A percentile compares a stretch with the other conserved stretches of the same genome.
These are phyloP conservation scores for Drosophila acutilabella DNA, from an alignment of 2,888 invertebrate species.

Conservation along the genomic window DNA sequence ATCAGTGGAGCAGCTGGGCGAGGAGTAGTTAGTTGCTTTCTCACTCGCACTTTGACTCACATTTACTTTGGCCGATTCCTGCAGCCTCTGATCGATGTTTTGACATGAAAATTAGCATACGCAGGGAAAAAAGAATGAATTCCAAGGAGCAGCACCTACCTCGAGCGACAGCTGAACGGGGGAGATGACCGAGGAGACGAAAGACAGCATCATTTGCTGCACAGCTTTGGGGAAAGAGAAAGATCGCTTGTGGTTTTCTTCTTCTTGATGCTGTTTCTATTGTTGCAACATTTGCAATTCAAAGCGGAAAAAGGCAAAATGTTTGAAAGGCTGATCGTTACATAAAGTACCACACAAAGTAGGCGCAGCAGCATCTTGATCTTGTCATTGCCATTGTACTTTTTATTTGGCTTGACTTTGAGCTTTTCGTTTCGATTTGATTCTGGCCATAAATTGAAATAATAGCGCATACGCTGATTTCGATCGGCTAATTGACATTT, in stretches of 20 bases:
- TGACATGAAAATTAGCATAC: conserved; percentile 80
- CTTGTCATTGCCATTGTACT: conserved; percentile 54
- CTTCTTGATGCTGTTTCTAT: conserved; percentile 50
- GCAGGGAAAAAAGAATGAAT: conserved; percentile 26
- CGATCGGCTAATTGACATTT: conserved; percentile 77
- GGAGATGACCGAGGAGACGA: background rate
- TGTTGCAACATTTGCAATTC: conserved; percentile 52
- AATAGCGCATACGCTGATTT: conserved; percentile 68
- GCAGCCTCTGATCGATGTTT: conserved; percentile 69
- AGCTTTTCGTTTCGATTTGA: conserved; percentile 21
- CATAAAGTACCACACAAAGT: conserved; percentile 69
- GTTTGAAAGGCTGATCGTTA: conserved; percentile 67
- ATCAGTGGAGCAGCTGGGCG: background rate
- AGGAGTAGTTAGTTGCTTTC: background rate
- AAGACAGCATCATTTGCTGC: conserved; percentile 55
- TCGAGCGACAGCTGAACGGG: background rate
- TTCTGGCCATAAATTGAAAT: conserved; percentile 72
- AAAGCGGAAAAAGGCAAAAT: conserved; percentile 40
- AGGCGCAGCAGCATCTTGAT: conserved; percentile 56
- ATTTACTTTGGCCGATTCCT: background rate
- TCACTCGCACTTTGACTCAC: background rate
- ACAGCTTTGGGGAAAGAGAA: conserved; percentile 9
- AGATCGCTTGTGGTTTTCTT: conserved; percentile 60
- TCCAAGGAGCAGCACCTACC: conserved; percentile 18
- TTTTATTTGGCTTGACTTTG: conserved; percentile 17